phyloP scores from a whole-genome alignment of 1,140 invertebrate genomes.

The Bombus difficillimus region DNA sequence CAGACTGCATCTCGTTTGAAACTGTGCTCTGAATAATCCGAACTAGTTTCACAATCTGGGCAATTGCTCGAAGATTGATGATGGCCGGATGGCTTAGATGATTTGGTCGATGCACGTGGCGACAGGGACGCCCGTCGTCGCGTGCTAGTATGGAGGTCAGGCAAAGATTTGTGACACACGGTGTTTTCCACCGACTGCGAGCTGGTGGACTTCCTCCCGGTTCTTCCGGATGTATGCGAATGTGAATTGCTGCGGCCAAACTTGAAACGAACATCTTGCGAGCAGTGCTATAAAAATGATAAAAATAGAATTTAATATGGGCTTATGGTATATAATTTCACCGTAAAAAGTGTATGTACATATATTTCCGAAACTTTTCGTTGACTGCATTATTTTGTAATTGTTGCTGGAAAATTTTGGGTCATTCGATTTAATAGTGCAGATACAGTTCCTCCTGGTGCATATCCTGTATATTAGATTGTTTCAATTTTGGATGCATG shows the following conservation, averaged over 20 bases:
- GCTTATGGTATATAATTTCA: neutral
- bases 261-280: constrained; percentile 77
- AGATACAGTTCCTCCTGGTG: neutral
- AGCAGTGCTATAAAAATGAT: constrained; percentile 64
- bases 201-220: constrained; percentile 74
- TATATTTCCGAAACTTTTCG: neutral
- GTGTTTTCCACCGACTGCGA: constrained; percentile 77
- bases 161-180: constrained; percentile 91
- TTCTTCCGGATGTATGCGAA: constrained; percentile 83
- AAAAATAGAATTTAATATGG: too few species aligned
- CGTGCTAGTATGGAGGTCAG: constrained; percentile 89
- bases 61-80: constrained; percentile 75
- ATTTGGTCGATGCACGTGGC: constrained; percentile 78
- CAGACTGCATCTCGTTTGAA: constrained; percentile 79
- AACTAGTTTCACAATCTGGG: constrained; percentile 81
- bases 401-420: neutral
- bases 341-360: neutral
- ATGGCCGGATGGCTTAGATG: constrained; percentile 71
- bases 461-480: neutral
- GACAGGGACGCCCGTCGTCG: constrained; percentile 83
- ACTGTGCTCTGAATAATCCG: constrained; percentile 81
- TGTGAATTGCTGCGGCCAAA: constrained; percentile 87
- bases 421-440: neutral
- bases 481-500: neutral
- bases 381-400: neutral